Evolutionary conservation across 2,888 invertebrate species (phyloP), one percentile per base, ranked within the genome.

Genomic region (Lapara coniferarum): DNA sequence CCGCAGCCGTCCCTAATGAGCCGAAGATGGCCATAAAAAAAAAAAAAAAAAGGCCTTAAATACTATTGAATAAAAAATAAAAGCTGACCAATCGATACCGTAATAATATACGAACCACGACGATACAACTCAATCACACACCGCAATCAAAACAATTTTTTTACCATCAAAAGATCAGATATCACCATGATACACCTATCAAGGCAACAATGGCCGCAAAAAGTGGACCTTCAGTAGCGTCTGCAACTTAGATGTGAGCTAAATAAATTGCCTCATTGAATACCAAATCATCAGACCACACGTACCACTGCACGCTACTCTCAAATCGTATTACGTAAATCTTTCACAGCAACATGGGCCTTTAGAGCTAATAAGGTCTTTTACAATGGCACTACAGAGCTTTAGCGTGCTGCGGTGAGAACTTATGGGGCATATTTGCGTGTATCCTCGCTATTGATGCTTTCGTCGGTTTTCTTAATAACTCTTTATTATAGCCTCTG

Each of bases 201-300:
- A 13, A 25, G 37, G 55, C 25, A 71, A 73, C 69, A 76, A 74
- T 75, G 76, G 72, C 68, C 70, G 71, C 71, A 77, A 70, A 77
- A 59, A 68, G 44, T 53, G 19, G 37, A 46, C 44, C 63, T 68
- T 52, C 68, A 53, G n/a, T 53, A 25, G 53, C 68, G 63, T 77
- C 59, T 63, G 71, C 72, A 73, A 74, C 71, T 73, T 76, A 76
- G 44, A 16, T 52, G 37, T 52, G 75, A 73, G 74, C 72, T 77
- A 81, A 82, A 80, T 83, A 85, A 85, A 86, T 84, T 81, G 80
- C 75, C 83, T 88, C 85, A 87, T 88, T 89, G 88, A 89, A 84
- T 88, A 86, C 84, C 87, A 88, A 89, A 90, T 88, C 77, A 78
- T 68, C 68, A n/a, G 68, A 68, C 68, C 68, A 68, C 85, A 85